Percentiles rank a stretch among this genome's conserved stretches.
Conservation (phyloP, 2,113 vertebrate genomes). For the Balaeniceps rex region DNA sequence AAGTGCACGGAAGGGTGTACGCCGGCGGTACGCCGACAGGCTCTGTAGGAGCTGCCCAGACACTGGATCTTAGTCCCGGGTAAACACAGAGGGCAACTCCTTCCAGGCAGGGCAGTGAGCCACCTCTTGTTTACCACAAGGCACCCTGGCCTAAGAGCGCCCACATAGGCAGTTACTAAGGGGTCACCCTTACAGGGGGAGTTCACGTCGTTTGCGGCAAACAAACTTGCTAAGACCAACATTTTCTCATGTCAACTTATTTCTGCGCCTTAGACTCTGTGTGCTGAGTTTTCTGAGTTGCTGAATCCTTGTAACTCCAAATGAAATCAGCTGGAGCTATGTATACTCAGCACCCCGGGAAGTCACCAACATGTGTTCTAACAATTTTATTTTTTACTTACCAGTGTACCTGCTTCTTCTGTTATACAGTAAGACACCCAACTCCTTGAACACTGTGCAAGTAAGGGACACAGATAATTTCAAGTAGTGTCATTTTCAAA, state of each 20-base stretch:
- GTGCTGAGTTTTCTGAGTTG: neutral
- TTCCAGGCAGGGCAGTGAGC: neutral
- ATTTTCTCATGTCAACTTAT: neutral
- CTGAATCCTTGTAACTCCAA: neutral
- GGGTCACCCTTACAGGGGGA: neutral
- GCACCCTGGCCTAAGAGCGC: neutral
- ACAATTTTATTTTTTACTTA: neutral
- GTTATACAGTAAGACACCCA: neutral
- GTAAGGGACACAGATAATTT: neutral
- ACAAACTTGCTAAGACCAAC: neutral
- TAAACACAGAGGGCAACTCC: neutral
- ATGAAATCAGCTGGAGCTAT: neutral
- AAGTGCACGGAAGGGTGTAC: neutral
- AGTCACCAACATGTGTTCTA: neutral
- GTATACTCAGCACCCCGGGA: neutral
- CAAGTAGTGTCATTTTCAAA: neutral
- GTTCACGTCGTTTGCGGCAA: neutral
- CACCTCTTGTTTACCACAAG: neutral
- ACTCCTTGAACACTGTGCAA: neutral
- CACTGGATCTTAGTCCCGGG: neutral
- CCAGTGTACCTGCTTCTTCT: neutral
- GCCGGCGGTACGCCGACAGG: accelerated
- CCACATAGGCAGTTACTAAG: neutral
- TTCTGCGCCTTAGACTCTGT: neutral
- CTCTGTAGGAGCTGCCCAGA: neutral